phyloP scores from a whole-genome alignment of 2,797 vertebrate species.

The Sternotherus odoratus region DNA sequence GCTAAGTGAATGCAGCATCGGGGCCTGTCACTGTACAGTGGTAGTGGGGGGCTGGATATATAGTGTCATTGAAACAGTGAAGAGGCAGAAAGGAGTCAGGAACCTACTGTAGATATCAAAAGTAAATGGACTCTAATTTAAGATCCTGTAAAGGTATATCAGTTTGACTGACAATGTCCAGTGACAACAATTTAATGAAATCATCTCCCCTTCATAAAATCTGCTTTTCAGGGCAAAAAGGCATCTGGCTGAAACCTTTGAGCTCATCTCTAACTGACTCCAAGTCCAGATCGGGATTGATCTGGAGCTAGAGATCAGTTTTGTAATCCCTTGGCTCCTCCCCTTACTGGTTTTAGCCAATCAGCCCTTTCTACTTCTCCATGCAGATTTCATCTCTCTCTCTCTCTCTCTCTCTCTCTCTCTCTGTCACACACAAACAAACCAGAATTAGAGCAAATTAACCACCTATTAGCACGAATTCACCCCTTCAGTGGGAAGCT shows the following conservation, averaged over 20 bases:
- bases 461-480: background rate
- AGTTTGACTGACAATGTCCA: background rate
- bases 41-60: background rate
- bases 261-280: background rate
- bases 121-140: background rate
- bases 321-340: background rate
- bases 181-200: accelerated
- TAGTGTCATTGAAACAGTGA: background rate
- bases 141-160: background rate
- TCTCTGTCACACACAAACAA: background rate
- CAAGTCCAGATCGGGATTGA: background rate
- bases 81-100: background rate
- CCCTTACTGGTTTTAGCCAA: background rate
- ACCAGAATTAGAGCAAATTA: background rate
- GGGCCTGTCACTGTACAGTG: background rate
- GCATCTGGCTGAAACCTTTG: background rate
- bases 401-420: background rate
- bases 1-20: background rate
- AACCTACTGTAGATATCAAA: background rate
- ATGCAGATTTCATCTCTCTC: background rate
- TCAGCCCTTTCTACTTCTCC: background rate
- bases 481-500: background rate
- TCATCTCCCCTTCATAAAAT: background rate
- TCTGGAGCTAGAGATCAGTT: background rate
- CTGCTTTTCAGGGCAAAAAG: background rate